phyloP scores from a whole-genome alignment of 2,888 invertebrate genomes.

The Pachydiplax longipennis region DNA sequence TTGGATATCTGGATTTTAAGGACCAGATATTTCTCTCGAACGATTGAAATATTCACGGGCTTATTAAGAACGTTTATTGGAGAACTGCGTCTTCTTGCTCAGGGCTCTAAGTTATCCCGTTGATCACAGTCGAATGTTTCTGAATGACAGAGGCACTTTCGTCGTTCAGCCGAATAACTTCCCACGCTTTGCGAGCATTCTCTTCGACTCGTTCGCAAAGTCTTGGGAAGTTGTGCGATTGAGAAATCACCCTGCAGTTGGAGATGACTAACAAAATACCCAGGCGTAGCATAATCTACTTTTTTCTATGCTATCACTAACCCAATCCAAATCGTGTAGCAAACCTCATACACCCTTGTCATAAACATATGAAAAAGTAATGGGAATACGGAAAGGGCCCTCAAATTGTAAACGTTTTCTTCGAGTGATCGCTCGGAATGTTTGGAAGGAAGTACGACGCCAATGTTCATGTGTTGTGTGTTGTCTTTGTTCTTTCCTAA shows the following conservation, averaged over 20 bases:
- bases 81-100: too few relatives aligned
- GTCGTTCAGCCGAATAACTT: background rate
- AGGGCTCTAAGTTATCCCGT: too few relatives aligned
- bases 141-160: background rate
- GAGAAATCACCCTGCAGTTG: background rate
- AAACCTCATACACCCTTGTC: background rate
- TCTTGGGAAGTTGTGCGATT: background rate
- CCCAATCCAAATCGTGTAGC: background rate
- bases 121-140: too few relatives aligned
- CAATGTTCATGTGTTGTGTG: background rate
- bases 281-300: background rate
- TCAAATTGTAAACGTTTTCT: background rate
- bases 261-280: background rate
- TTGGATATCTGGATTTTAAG: background rate
- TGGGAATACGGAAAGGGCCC: constrained; percentile 37
- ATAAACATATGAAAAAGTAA: constrained; percentile 8
- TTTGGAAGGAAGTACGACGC: background rate
- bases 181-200: background rate
- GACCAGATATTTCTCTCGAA: background rate
- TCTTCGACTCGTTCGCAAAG: background rate
- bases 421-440: too few relatives aligned
- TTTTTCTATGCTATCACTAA: background rate
- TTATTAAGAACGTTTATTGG: background rate
- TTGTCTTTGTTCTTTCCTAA: background rate
- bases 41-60: background rate